These are phyloP conservation scores for Sus scrofa DNA, from an alignment of 2,113 vertebrate species.

Conservation along the genomic window T2T-Sscrofa CM000817.6:97579001-97579500, in stretches of 20 bases:
- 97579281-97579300: accelerated
- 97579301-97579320: slow-evolving; percentile 7
- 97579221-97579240: no score
- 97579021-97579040: not conserved
- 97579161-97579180: not conserved
- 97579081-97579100: not conserved
- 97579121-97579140: not conserved
- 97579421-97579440: not conserved
- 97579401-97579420: not conserved
- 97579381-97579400: not conserved
- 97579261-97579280: not conserved
- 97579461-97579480: not conserved
- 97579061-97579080: not conserved
- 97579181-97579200: not conserved
- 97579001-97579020: not conserved
- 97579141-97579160: not conserved
- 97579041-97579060: not conserved
- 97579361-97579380: not conserved
- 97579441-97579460: not conserved
- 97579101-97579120: not conserved
- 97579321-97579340: not conserved
- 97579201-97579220: not conserved
- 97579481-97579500: slow-evolving; percentile 3
- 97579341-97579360: slow-evolving; percentile 18
- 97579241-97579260: not conserved